Percentiles rank a stretch among this genome's conserved stretches.
Conservation (phyloP, 2,113 vertebrate species). For the Geococcyx californianus region DNA sequence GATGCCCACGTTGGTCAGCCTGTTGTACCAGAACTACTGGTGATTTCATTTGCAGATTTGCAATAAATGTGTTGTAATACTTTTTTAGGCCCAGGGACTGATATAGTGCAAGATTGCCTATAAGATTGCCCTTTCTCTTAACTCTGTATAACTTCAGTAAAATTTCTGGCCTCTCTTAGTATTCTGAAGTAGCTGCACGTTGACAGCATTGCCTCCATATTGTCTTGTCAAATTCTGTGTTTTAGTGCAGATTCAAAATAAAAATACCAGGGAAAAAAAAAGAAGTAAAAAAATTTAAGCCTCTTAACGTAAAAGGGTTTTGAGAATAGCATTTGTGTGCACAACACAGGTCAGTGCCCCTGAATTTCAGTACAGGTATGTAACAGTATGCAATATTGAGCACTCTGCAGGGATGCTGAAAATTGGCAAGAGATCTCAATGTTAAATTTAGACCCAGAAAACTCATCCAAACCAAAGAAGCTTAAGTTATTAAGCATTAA, state of each 20-base stretch:
- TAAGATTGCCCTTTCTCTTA: not conserved
- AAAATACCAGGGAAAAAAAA: not conserved
- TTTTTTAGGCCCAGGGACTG: not conserved
- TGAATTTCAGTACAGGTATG: not conserved
- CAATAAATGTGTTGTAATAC: accelerated
- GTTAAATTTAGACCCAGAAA: not conserved
- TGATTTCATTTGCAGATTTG: not conserved
- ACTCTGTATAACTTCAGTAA: not conserved
- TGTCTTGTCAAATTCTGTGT: not conserved
- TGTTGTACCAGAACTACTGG: not conserved
- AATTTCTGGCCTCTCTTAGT: not conserved
- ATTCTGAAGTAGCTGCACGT: not conserved
- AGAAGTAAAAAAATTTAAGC: not conserved
- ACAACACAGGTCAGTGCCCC: not conserved
- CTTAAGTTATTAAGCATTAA: not conserved
- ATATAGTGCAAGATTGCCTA: not conserved
- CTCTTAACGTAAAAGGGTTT: not conserved
- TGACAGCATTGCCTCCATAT: not conserved
- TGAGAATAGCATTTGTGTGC: not conserved
- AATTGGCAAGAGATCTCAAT: not conserved
- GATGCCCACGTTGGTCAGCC: not conserved
- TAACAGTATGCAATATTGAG: not conserved
- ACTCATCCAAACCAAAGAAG: not conserved
- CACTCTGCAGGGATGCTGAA: not conserved
- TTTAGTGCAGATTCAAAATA: not conserved